A percentile compares a stretch with the other conserved stretches of the same genome.
Conservation (phyloP, 2,113 vertebrate genomes). For the Trichechus manatus region DNA sequence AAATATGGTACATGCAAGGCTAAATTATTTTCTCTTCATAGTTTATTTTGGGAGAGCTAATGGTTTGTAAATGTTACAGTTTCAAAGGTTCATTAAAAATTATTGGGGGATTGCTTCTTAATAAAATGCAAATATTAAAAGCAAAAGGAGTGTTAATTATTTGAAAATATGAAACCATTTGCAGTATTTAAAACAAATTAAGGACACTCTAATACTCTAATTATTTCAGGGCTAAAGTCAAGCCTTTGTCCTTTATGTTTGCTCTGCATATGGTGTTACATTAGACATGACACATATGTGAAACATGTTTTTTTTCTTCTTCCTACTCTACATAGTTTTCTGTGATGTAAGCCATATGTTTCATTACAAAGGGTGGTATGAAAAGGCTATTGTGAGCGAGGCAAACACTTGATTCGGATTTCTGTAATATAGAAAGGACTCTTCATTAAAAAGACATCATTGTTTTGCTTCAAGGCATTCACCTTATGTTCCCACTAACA, state of each 20-base stretch:
- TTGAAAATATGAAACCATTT: slow-evolving; percentile 74
- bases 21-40: slow-evolving; percentile 3
- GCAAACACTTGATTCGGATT: slow-evolving; percentile 63
- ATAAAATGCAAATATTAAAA: slow-evolving; percentile 80
- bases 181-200: slow-evolving; percentile 63
- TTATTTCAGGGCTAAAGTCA: slow-evolving; percentile 31
- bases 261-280: neutral
- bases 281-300: slow-evolving; percentile 48
- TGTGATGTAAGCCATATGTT: slow-evolving; percentile 70
- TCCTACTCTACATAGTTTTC: slow-evolving; percentile 20
- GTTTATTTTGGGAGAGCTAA: slow-evolving; percentile 58
- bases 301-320: slow-evolving; percentile 8
- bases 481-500: slow-evolving; percentile 75
- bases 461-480: slow-evolving; percentile 67
- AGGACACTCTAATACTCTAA: slow-evolving; percentile 21
- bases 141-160: slow-evolving; percentile 73
- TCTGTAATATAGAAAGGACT: slow-evolving; percentile 54
- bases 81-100: slow-evolving; percentile 61
- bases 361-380: slow-evolving; percentile 36
- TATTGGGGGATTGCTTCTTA: slow-evolving; percentile 52
- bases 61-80: slow-evolving; percentile 55
- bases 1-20: slow-evolving; percentile 41
- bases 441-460: slow-evolving; percentile 77
- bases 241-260: neutral
- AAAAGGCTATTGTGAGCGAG: slow-evolving; percentile 53